Percentiles rank a stretch among this genome's conserved stretches.
Conservation (phyloP, 2,888 invertebrate species). For the Drosophila falleni region DNA sequence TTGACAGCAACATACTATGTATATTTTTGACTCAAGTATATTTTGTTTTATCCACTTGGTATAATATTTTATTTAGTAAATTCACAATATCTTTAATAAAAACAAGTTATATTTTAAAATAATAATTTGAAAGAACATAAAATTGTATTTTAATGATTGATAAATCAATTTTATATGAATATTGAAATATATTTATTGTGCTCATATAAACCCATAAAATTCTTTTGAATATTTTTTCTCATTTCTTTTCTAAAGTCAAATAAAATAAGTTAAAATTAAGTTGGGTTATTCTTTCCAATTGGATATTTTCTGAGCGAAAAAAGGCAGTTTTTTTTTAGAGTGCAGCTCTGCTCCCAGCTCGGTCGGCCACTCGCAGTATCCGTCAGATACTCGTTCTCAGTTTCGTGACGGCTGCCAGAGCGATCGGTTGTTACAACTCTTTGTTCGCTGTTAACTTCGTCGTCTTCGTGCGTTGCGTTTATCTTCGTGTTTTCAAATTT, state of each 20-base stretch:
- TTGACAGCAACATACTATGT: background rate
- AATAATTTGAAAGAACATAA: no score
- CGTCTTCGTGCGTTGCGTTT: slow-evolving; percentile 20
- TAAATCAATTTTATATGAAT: no score
- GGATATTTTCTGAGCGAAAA: background rate
- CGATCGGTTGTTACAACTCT: slow-evolving; percentile 66
- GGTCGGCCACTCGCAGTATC: slow-evolving; percentile 8
- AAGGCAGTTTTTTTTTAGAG: slow-evolving; percentile 10
- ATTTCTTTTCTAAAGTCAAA: background rate
- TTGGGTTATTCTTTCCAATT: background rate
- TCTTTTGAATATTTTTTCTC: no score
- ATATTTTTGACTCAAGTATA: no score
- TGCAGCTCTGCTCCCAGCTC: slow-evolving; percentile 19
- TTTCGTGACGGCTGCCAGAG: slow-evolving; percentile 59
- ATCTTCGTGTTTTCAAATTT: slow-evolving; percentile 42
- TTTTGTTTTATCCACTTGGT: background rate
- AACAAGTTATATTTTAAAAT: no score
- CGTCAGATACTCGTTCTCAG: slow-evolving; percentile 41
- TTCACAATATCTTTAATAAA: background rate
- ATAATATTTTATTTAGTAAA: background rate
- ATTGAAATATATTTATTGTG: no score
- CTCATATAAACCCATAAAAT: no score
- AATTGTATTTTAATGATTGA: no score
- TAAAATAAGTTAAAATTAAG: background rate
- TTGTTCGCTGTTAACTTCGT: slow-evolving; percentile 10